These are phyloP conservation scores for Alouatta palliata DNA, from an alignment of 2,113 vertebrate genomes.

Conservation along the genomic window DNA sequence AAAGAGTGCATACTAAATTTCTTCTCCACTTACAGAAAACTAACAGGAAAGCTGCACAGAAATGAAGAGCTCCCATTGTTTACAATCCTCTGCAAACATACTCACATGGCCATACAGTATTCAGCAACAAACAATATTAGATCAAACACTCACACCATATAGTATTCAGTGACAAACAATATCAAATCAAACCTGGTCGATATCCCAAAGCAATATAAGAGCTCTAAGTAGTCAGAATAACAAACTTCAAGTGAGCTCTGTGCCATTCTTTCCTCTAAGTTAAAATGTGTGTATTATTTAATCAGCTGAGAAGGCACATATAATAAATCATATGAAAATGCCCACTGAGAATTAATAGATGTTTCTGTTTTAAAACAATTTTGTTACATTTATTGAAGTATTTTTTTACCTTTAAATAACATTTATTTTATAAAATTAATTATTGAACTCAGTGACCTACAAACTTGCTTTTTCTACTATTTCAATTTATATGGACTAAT, in stretches of 20 bases:
- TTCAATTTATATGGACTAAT: not conserved
- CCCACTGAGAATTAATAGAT: not conserved
- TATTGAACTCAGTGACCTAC: not conserved
- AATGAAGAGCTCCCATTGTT: constrained; percentile 9
- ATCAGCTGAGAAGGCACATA: not conserved
- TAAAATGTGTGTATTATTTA: not conserved
- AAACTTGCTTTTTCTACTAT: not conserved
- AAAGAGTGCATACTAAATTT: constrained; percentile 36
- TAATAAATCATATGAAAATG: not conserved
- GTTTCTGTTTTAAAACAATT: not conserved
- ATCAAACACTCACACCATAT: not conserved
- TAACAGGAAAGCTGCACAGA: constrained; percentile 10
- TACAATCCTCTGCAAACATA: not conserved
- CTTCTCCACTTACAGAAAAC: not conserved
- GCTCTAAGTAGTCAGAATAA: not conserved
- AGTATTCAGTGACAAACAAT: not conserved
- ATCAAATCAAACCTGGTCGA: not conserved
- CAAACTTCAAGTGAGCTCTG: not conserved
- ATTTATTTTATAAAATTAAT: not conserved
- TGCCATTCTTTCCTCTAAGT: not conserved
- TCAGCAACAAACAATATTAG: not conserved
- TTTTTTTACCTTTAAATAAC: not conserved
- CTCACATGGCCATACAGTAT: not conserved
- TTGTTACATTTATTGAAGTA: not conserved
- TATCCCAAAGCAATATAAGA: not conserved